phyloP scores from a whole-genome alignment of 2,113 vertebrate genomes.

The Xyliphius kryptos region DNA sequence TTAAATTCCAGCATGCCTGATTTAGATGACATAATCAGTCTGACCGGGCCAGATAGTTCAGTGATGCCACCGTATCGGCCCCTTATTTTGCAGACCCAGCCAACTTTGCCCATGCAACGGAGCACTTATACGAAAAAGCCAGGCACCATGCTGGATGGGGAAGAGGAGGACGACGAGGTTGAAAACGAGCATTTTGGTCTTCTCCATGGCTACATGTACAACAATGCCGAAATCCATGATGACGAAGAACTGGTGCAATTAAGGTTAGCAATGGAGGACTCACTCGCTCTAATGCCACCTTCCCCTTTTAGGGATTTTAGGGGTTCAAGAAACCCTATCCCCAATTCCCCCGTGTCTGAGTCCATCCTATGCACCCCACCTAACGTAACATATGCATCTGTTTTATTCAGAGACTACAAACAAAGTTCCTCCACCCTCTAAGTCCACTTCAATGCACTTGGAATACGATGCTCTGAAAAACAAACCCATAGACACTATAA shows the following conservation, averaged over 20 bases:
- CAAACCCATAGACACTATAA: no score
- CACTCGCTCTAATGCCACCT: constrained; percentile 81
- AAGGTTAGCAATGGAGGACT: constrained; percentile 74
- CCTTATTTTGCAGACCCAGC: constrained; percentile 61
- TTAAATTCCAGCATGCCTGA: constrained; percentile 63
- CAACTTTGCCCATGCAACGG: constrained; percentile 63
- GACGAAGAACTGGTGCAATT: constrained; percentile 66
- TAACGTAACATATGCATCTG: constrained; percentile 77
- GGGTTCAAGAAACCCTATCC: constrained; percentile 71
- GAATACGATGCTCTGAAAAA: neutral
- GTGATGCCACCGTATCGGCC: constrained; percentile 61
- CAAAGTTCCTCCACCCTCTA: constrained; percentile 96
- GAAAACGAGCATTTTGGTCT: constrained; percentile 77
- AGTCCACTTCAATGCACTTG: constrained; percentile 26
- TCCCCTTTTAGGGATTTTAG: constrained; percentile 88
- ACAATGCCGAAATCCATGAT: constrained; percentile 72
- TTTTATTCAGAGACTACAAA: constrained; percentile 86
- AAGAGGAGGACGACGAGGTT: constrained; percentile 43
- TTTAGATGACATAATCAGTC: constrained; percentile 59
- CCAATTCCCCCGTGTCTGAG: constrained; percentile 85
- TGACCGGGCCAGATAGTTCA: constrained; percentile 55
- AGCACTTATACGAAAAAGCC: constrained; percentile 65
- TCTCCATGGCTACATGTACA: constrained; percentile 80
- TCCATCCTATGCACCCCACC: constrained; percentile 83
- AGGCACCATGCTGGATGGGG: constrained; percentile 49